Evolutionary conservation across 2,888 invertebrate genomes (phyloP).

Genomic region (Lepidonotus clava): DNA sequence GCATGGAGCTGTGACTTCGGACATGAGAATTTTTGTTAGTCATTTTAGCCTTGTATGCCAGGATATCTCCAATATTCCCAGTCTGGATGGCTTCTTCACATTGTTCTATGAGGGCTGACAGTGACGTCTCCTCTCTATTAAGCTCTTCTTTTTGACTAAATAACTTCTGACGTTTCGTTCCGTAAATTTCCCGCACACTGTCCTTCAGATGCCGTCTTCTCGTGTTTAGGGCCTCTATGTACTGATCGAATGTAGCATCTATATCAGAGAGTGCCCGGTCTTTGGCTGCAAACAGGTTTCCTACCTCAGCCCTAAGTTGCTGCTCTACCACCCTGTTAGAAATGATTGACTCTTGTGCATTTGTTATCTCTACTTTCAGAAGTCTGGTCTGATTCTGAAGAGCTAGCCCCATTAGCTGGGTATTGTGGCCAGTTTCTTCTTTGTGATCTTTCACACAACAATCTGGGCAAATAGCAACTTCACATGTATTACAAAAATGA

Average conservation of each 20-base stretch:
- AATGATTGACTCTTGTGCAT: conserved; percentile 38
- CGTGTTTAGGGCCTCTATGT: conserved; percentile 44
- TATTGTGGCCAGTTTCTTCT: conserved; percentile 64
- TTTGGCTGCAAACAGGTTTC: conserved; percentile 29
- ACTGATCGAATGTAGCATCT: conserved; percentile 43
- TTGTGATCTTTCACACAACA: conserved; percentile 57
- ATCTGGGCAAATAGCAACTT: conserved; percentile 56
- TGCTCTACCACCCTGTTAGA: neutral
- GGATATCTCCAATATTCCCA: conserved; percentile 59
- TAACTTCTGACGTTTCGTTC: neutral
- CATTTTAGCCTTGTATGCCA: conserved; percentile 62
- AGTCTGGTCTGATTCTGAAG: conserved; percentile 41
- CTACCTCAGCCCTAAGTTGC: conserved; percentile 37
- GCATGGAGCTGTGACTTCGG: neutral
- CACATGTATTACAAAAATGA: conserved; percentile 61
- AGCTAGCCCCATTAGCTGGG: conserved; percentile 28
- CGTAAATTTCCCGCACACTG: conserved; percentile 52
- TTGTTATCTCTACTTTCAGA: conserved; percentile 44
- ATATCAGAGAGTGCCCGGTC: conserved; percentile 19
- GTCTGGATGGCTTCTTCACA: conserved; percentile 59
- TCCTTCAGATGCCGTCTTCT: conserved; percentile 53
- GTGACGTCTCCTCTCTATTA: conserved; percentile 50
- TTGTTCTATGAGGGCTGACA: conserved; percentile 57
- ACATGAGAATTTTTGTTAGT: conserved; percentile 56
- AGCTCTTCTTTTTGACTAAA: conserved; percentile 44